Evolutionary conservation across 2,888 invertebrate species (phyloP), one percentile per base, ranked within the genome.

Genomic region (Gordius sp.): DNA sequence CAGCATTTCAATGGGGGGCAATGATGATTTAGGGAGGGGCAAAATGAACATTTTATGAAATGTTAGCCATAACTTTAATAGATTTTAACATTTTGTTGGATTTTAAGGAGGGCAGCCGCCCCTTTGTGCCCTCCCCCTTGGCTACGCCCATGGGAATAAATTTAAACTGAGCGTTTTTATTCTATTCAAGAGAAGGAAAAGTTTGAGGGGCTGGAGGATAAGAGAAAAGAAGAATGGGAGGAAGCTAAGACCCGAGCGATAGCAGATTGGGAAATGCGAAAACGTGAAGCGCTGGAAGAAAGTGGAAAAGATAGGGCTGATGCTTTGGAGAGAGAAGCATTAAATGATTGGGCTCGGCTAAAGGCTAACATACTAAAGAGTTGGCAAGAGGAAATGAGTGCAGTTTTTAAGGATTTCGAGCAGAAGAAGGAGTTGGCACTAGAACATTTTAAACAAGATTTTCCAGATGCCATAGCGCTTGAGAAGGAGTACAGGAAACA

Each of bases 341-440:
- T 47, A 23, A 47, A 8, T 47, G 47, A 47, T 20, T 47, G 47
- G 47, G 20, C 8, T 47, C 8, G 20, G 4, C 20, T 47, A 23
- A 47, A 47, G 23, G n/a, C 8, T 18, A 47, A 8, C 20, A 47
- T 47, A 4, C 4, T 20, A 20, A 8, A 47, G 20, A 47, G 23
- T 47, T 47, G 47, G 47, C 8, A 47, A 47, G 47, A 47, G 16
- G 47, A 47, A 47, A 47, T 47, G 4, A 20, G 47, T 47, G n/a
- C 4, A 8, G 23, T 47, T 4, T 47, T n/a, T 23, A 8, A 20
- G 4, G 20, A 20, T 4, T 47, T 47, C 20, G 47, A 47, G n/a
- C n/a, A 8, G 4, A 47, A 47, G 20, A 47, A 47, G 23, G 47
- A 47, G 4, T 4, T 23, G 47, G 47, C 47, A 4, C 4, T 47